Conservation (phyloP, 2,888 invertebrate genomes). For the Epistrophe grossulariae region DNA sequence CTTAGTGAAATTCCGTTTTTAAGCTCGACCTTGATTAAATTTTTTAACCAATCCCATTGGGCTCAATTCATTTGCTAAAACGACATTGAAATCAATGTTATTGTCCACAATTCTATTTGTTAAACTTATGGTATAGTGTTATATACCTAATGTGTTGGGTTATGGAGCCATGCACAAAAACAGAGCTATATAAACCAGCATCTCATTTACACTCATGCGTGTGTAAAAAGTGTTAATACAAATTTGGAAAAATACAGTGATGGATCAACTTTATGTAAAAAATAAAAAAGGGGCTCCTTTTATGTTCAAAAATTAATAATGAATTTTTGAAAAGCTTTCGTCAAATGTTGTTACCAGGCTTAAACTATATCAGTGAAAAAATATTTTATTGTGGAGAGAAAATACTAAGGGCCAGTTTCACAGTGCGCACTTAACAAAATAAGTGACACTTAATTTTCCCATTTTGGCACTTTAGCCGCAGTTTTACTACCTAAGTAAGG, state of each 20-base stretch:
- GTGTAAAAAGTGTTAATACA: slow-evolving; percentile 3
- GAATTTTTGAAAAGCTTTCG: too few relatives aligned
- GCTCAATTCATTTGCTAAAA: slow-evolving; percentile 21
- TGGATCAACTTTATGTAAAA: not conserved
- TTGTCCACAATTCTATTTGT: slow-evolving; percentile 36
- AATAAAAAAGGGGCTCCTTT: too few relatives aligned
- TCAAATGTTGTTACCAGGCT: too few relatives aligned
- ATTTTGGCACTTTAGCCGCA: too few relatives aligned
- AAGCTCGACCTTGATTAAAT: slow-evolving; percentile 30
- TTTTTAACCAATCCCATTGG: slow-evolving; percentile 48
- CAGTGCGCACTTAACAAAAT: too few relatives aligned
- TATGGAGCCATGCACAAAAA: slow-evolving; percentile 70
- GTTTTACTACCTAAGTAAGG: too few relatives aligned
- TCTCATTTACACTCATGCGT: slow-evolving; percentile 44
- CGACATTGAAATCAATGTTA: slow-evolving; percentile 66
- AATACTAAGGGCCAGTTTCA: too few relatives aligned
- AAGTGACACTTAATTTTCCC: too few relatives aligned
- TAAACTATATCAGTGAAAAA: too few relatives aligned
- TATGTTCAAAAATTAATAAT: too few relatives aligned
- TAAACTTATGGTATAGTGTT: not conserved
- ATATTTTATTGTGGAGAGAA: too few relatives aligned
- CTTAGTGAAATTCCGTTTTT: not conserved
- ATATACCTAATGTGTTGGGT: slow-evolving; percentile 39
- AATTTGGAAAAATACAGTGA: not conserved
- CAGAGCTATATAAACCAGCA: slow-evolving; percentile 33